phyloP scores from a whole-genome alignment of 2,888 invertebrate species.

The Gymnoscelis rufifasciata region DNA sequence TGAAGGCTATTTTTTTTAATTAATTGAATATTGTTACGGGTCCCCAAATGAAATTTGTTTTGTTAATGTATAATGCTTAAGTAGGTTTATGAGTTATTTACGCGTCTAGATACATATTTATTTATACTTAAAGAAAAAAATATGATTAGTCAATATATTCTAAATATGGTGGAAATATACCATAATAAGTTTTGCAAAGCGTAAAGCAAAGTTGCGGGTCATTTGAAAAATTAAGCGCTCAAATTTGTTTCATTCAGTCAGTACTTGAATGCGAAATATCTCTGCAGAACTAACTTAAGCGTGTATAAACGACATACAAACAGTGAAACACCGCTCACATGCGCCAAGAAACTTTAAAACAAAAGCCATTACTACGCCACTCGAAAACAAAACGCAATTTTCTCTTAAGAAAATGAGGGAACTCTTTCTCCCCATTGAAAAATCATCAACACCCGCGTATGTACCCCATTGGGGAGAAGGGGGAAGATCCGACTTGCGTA shows the following conservation, averaged over 20 bases:
- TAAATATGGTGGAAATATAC: too few relatives aligned
- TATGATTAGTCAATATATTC: too few relatives aligned
- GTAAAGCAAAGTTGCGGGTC: too few relatives aligned
- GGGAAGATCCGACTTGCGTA: slow-evolving; percentile 78
- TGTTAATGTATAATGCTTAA: too few relatives aligned
- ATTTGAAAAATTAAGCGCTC: background rate
- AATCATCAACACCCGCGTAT: slow-evolving; percentile 79
- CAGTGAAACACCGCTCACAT: slow-evolving; percentile 53
- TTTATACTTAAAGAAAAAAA: too few relatives aligned
- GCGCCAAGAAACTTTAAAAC: slow-evolving; percentile 68
- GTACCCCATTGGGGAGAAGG: slow-evolving; percentile 48
- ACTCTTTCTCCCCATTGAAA: slow-evolving; percentile 80
- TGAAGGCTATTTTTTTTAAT: slow-evolving; percentile 38
- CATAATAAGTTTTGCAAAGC: too few relatives aligned
- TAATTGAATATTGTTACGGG: background rate
- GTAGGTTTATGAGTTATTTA: too few relatives aligned
- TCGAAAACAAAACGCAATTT: slow-evolving; percentile 80
- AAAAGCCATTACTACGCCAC: slow-evolving; percentile 79
- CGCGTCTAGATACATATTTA: too few relatives aligned
- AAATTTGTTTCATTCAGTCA: background rate
- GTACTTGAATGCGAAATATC: too few relatives aligned
- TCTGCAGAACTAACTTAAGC: background rate
- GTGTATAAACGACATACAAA: background rate
- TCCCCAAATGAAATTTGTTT: too few relatives aligned
- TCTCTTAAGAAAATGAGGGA: slow-evolving; percentile 80